Percentiles rank a stretch among this genome's conserved stretches.
Evolutionary conservation across 1,140 invertebrate genomes (phyloP).

Genomic region (Aphis gossypii): DNA sequence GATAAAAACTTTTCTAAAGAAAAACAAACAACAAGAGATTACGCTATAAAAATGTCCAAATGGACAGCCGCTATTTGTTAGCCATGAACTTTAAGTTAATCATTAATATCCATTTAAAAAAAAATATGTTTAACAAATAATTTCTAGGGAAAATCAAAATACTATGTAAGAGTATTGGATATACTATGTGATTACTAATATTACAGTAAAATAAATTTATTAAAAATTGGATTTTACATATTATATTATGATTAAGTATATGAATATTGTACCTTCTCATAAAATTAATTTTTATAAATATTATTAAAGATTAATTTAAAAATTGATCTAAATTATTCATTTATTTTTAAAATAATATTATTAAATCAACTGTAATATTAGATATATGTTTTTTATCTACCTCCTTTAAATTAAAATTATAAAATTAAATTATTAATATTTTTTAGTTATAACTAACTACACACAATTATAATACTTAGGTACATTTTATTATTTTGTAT

Average conservation of each 20-base stretch:
- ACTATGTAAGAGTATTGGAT: background rate
- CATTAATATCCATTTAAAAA: constrained; percentile 55
- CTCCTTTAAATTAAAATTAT: background rate
- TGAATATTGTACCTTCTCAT: background rate
- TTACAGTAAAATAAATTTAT: background rate
- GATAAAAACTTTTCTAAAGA: constrained; percentile 21
- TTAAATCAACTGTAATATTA: background rate
- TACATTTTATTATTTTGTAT: background rate
- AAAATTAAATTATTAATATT: background rate
- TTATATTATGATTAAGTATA: background rate
- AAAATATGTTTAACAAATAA: constrained; percentile 12
- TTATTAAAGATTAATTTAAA: background rate
- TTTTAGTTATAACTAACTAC: background rate
- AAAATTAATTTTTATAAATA: background rate
- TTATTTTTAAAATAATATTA: background rate
- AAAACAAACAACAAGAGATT: constrained; percentile 28
- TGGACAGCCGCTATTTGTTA: constrained; percentile 26
- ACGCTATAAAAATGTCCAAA: constrained; percentile 34
- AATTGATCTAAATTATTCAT: background rate
- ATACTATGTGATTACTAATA: background rate
- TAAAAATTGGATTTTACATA: background rate
- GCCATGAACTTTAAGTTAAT: constrained; percentile 3
- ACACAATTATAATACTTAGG: background rate
- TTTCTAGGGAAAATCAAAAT: constrained; percentile 1
- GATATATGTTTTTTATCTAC: no score